A percentile compares a stretch with the other conserved stretches of the same genome.
Evolutionary conservation across 2,888 invertebrate species (phyloP).

Genomic region (Mycogona germanica): DNA sequence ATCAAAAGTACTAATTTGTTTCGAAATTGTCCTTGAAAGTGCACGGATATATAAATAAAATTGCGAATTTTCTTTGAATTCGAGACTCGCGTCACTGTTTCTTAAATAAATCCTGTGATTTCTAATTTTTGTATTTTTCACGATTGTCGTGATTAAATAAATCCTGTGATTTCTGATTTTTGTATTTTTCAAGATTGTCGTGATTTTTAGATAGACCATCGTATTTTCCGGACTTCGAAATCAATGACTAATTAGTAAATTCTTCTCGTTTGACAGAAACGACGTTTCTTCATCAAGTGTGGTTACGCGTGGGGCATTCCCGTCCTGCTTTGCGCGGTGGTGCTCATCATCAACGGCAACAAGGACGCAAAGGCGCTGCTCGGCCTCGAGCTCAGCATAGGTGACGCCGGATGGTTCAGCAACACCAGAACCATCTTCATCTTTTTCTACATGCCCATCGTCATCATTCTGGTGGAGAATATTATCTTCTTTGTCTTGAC

Average conservation of each 20-base stretch:
- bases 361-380: neutral
- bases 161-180: too few species aligned
- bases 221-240: too few species aligned
- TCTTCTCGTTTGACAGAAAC: slow-evolving; percentile 9
- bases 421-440: neutral
- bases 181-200: too few species aligned
- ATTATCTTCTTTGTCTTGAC: slow-evolving; percentile 10
- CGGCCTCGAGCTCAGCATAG: neutral
- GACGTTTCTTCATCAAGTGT: neutral
- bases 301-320: slow-evolving; percentile 14
- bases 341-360: neutral
- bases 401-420: neutral
- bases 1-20: too few species aligned
- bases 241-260: neutral
- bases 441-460: slow-evolving; percentile 11
- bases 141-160: too few species aligned
- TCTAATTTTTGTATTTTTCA: too few species aligned
- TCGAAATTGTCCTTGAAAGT: too few species aligned
- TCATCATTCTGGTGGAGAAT: slow-evolving; percentile 4
- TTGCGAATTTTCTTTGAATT: too few species aligned
- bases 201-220: too few species aligned
- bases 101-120: too few species aligned
- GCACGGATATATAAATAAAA: too few species aligned
- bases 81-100: too few species aligned
- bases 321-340: neutral